Evolutionary conservation across 2,113 vertebrate genomes (phyloP).

Genomic region (Ameiurus melas): DNA sequence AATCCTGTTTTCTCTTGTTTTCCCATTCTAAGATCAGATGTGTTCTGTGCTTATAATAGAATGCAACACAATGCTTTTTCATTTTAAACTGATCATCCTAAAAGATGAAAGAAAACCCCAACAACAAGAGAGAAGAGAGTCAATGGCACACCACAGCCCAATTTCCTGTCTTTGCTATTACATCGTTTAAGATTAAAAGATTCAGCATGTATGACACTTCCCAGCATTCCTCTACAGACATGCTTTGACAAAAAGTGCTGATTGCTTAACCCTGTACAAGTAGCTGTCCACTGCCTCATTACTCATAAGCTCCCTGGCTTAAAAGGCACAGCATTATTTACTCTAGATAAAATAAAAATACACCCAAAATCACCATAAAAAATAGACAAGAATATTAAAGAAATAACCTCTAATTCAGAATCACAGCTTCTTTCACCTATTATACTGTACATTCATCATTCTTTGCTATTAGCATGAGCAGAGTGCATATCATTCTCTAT

Average conservation of each 20-base stretch:
- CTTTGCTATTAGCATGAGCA: background rate
- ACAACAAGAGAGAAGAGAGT: background rate
- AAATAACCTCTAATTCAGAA: background rate
- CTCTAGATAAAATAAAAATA: background rate
- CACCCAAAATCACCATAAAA: background rate
- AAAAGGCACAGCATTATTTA: background rate
- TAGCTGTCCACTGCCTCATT: background rate
- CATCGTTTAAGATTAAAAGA: background rate
- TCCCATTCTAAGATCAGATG: slow-evolving; percentile 17
- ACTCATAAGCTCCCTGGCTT: background rate
- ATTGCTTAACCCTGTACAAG: slow-evolving; percentile 10
- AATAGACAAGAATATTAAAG: background rate
- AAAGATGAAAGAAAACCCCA: slow-evolving; percentile 13
- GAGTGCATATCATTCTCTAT: slow-evolving; percentile 1
- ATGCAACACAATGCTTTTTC: background rate
- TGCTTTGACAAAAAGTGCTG: background rate
- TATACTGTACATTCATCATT: background rate
- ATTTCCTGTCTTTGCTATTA: background rate
- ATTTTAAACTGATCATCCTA: slow-evolving; percentile 3
- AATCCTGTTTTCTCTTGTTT: slow-evolving; percentile 14
- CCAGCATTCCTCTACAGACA: background rate
- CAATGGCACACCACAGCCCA: background rate
- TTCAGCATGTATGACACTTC: background rate
- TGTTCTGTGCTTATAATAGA: slow-evolving; percentile 1
- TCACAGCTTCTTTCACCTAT: background rate